Evolutionary conservation across 2,888 invertebrate genomes (phyloP), one percentile per base, ranked within the genome.

Genomic region (Microdon myrmicae): DNA sequence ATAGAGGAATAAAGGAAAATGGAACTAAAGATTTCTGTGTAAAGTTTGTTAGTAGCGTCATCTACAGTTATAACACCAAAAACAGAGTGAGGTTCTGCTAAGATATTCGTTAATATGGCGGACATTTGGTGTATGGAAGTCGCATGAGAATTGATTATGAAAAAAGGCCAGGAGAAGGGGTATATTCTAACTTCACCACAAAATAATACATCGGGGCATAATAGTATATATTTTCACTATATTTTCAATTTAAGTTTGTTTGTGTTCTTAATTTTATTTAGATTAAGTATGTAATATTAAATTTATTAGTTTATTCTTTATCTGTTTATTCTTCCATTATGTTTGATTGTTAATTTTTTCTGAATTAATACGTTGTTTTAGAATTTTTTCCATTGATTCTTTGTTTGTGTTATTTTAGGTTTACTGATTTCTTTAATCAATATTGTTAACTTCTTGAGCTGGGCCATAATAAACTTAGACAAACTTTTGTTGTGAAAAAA

Each of bases 251-350:
- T 20, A 22, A 19, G 16, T 8, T 14, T 22, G n/a, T n/a, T 14
- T 12, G 12, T 28, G 14, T 32, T 17, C 8, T 26, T 10, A 26
- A 20, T 39, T 39, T 22, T 25, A 41, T 13, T 41, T 29, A 13
- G 19, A 29, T 41, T 43, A 43, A 43, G 31, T 43, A 32, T 43
- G n/a, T n/a, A n/a, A n/a, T n/a, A n/a, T n/a, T n/a, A 43, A 43
- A 31, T 43, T 22, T 29, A 31, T 43, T 43, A 22, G 29, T 43
- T 43, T 31, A 43, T 22, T 43, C 43, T 43, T 10, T 39, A 39
- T 39, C 17, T 14, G 19, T 31, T 43, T 31, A 16, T 22, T 9
- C 8, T 8, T 8, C 22, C 8, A 6, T 22, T 8, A 7, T 7
- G 8, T 8, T 22, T 8, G 7, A 12, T 17, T 16, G 3, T 28